phyloP scores from a whole-genome alignment of 2,888 invertebrate genomes.

The Drosophila hawaiiensis region DNA sequence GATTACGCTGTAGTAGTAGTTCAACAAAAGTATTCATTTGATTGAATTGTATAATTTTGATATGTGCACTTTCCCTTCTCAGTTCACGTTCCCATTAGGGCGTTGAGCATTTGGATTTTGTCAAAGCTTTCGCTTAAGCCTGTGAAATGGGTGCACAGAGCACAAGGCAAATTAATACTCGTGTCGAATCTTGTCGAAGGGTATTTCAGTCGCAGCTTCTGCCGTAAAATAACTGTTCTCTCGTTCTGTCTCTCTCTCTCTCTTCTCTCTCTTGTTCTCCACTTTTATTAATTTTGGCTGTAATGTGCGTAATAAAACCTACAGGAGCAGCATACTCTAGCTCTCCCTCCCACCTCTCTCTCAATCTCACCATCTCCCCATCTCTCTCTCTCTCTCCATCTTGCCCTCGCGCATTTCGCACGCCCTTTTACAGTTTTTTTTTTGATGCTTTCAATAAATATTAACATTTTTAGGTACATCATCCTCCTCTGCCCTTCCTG shows the following conservation, averaged over 20 bases:
- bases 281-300: conserved; percentile 39
- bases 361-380: neutral
- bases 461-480: conserved; percentile 62
- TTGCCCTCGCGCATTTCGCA: neutral
- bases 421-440: conserved; percentile 39
- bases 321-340: conserved; percentile 2
- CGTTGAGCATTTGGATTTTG: neutral
- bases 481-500: neutral
- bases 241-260: neutral
- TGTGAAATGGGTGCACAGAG: neutral
- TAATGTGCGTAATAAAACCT: conserved; percentile 29
- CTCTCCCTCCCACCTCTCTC: neutral
- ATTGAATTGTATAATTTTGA: neutral
- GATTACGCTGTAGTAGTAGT: neutral
- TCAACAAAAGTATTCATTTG: neutral
- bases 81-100: neutral
- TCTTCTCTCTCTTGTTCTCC: conserved; percentile 1
- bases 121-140: neutral
- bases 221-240: neutral
- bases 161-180: neutral
- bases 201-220: neutral
- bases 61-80: neutral
- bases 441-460: conserved; percentile 75
- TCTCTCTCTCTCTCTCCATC: no score
- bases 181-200: neutral